Conservation (phyloP, 2,113 vertebrate species). For the Lathamus discolor region DNA sequence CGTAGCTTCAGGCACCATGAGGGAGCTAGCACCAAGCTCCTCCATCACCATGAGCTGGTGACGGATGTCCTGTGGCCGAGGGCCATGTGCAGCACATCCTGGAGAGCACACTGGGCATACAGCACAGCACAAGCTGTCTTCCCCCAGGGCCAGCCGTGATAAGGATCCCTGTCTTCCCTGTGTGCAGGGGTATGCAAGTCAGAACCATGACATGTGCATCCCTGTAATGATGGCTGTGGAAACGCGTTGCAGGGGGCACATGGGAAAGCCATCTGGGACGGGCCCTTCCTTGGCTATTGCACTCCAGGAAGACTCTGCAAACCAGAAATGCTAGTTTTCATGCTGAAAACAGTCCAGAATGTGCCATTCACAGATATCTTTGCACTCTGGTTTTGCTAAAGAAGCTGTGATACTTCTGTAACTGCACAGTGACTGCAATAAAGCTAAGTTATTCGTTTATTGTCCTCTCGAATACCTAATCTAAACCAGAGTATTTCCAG, state of each 20-base stretch:
- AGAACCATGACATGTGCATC: neutral
- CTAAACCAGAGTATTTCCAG: neutral
- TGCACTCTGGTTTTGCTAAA: neutral
- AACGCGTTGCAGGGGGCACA: accelerated
- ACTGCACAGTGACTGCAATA: neutral
- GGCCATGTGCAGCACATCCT: neutral
- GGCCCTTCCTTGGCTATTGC: neutral
- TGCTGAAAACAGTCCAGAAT: neutral
- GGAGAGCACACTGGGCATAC: neutral
- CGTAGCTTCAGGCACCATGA: accelerated
- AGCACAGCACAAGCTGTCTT: neutral
- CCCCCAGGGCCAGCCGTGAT: too few species aligned
- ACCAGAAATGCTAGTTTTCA: neutral
- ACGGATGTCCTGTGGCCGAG: neutral
- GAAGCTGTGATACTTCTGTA: neutral
- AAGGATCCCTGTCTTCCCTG: neutral
- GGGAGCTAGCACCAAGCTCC: neutral
- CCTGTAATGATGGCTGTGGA: neutral
- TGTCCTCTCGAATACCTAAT: neutral
- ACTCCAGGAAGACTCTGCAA: neutral
- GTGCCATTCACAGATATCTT: neutral
- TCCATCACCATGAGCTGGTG: accelerated
- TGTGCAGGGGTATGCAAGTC: neutral
- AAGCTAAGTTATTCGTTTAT: neutral
- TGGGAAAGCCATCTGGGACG: neutral